Evolutionary conservation across 2,113 vertebrate species (phyloP).

Genomic region (Edolisoma coerulescens): DNA sequence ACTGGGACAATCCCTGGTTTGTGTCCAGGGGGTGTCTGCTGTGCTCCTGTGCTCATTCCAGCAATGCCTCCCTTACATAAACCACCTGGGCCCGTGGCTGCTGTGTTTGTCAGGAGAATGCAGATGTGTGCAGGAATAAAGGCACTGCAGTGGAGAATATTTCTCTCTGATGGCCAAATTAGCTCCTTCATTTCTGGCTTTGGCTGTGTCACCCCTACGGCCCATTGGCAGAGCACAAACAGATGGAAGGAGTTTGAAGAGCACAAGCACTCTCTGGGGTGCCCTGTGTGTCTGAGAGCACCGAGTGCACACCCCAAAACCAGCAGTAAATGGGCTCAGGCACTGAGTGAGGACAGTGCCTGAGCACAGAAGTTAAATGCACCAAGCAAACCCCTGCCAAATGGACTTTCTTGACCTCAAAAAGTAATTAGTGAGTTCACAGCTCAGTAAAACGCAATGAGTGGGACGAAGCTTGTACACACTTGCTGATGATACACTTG

Average conservation of each 20-base stretch:
- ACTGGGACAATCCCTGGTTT: neutral
- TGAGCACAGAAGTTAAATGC: neutral
- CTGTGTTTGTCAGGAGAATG: neutral
- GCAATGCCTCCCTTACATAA: fast-evolving
- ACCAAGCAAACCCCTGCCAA: slow-evolving; percentile 6
- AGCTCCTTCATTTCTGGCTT: neutral
- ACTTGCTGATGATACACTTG: neutral
- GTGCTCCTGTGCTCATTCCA: neutral
- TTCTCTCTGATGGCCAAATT: neutral
- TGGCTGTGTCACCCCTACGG: neutral
- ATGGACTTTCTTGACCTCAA: slow-evolving; percentile 21
- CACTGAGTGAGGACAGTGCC: neutral
- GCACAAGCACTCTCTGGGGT: neutral
- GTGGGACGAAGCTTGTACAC: neutral
- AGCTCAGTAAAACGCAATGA: neutral
- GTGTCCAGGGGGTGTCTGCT: neutral
- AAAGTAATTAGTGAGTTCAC: neutral
- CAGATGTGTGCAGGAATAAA: neutral
- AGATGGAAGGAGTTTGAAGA: slow-evolving; percentile 11
- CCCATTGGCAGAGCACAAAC: slow-evolving; percentile 15
- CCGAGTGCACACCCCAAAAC: neutral
- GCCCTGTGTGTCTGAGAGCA: neutral
- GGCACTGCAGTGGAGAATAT: neutral
- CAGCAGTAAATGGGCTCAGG: neutral
- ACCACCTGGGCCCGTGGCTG: neutral